Base-by-base conservation (phyloP, 30 jellyfish, hydroid and myxozoan species). In the Hydra vulgaris region DNA sequence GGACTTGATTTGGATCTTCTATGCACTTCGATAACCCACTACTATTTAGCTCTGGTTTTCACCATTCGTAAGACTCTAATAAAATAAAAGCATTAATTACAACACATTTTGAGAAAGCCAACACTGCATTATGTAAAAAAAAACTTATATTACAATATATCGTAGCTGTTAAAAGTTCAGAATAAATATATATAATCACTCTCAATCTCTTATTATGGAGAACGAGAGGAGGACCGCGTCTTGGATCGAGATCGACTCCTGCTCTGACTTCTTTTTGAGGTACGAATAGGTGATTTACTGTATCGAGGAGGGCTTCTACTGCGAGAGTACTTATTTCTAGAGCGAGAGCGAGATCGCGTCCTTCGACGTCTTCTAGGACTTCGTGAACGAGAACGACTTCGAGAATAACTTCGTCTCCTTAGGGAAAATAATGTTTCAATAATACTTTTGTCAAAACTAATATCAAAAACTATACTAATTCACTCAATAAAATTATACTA, bases 371-470 rank as follows among this genome's bases (percentile, higher is more conserved):
- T 61, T 24, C 74, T 21, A 18, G 95, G 95, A 25, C 88, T 77
- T 27, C 87, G 78, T 23, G 88, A 77, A 25, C 78, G 74, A 55
- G 87, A 74, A 55, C 89, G 76, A 19, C 89, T 81, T 7, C 85
- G 83, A 15, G 95, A 89, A 54, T 89, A 80, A 25, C 95, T 79
- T 12, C 61, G 5, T 40, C 61, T 40, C 61, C 61, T 40, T 40
- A 40, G 12, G 61, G 8, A 40, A 40, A 40, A 40, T 40, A 40
- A 40, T 3, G 8, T 12, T 40, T 3, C 12, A 12, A 3, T 40
- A 5, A 3, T 40, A 40, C 12, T 40, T 40, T 40, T 5, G 61
- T 40, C 5, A 12, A 5, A 40, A 40, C 5, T 40, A 12, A 40
- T 3, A 40, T 3, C 8, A 40, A 40, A 40, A 40, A 40, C n/a